phyloP scores from a whole-genome alignment of 2,113 vertebrate species.

The Bos javanicus region DNA sequence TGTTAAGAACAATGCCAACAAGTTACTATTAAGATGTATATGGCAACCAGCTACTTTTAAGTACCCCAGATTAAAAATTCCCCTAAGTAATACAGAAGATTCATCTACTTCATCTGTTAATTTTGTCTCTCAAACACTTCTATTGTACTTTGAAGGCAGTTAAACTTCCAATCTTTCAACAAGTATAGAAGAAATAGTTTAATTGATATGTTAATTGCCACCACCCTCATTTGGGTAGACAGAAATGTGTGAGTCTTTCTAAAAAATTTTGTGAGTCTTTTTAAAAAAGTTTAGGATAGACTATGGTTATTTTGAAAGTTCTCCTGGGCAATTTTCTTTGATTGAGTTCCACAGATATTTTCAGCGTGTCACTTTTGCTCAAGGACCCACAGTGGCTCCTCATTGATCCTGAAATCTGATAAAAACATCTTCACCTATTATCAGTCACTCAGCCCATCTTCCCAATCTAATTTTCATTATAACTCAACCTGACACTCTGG shows the following conservation, averaged over 20 bases:
- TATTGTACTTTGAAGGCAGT: background rate
- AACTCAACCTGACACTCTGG: background rate
- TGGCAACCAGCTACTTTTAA: background rate
- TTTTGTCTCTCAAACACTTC: background rate
- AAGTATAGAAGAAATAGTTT: background rate
- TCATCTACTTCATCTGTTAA: background rate
- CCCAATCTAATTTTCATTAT: constrained; percentile 15
- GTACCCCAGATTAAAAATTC: background rate
- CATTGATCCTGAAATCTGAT: background rate
- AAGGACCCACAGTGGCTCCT: background rate
- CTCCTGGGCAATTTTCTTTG: constrained; percentile 17
- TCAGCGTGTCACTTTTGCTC: constrained; percentile 30
- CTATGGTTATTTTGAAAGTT: constrained; percentile 1
- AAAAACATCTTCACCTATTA: background rate
- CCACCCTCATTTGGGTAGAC: background rate
- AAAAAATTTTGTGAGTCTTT: background rate
- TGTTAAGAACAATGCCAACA: background rate
- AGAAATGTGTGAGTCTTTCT: background rate
- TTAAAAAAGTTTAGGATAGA: background rate
- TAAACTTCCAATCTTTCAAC: background rate
- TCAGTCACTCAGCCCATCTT: background rate
- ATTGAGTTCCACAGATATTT: constrained; percentile 19
- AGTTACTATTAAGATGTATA: background rate
- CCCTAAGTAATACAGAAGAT: background rate
- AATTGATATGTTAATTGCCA: constrained; percentile 37